Base-by-base conservation (phyloP, 1,140 invertebrate species). In the Ganaspis sp. region DNA sequence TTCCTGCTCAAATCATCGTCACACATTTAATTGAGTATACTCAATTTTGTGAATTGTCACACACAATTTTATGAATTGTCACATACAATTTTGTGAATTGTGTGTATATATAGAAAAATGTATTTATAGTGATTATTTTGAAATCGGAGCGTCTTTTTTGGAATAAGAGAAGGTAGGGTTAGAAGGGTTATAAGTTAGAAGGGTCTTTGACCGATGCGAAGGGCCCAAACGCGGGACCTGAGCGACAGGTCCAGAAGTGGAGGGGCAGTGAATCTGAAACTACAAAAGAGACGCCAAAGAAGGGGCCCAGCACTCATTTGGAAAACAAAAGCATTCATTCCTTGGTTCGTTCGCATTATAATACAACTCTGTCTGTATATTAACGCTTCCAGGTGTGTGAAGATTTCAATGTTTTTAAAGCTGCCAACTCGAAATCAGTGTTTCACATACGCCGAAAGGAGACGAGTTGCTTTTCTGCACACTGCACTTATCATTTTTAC, bases 301-400 rank as follows among this genome's bases (percentile, higher is more conserved):
- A 74, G 49, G 72, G 80, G 82, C 75, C 80, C 81, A 79, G 76
- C 78, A 84, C 81, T 89, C 87, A 86, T 88, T 84, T 86, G 84
- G 82, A 85, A 90, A 89, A 90, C 88, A 89, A 90, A 90, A 89
- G 88, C 85, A 85, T 81, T 84, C 82, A 83, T 79, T 83, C 79
- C 79, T 75, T 58, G 72, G 75, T 72, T 72, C 69, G 40, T 73
- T 74, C 80, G 78, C 79, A 82, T 79, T 75, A 75, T 72, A 79
- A 73, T 83, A 80, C 76, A 72, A 49, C 45, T 49, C n/a, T 49
- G 69, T 79, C 72, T 76, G 78, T 78, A 74, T 54, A 81, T 79
- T 80, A 74, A 79, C 80, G 77, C 76, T 77, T 85, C 81, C n/a
- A 15, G 34, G 26, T 38, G 26, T 64, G 15, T 17, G 45, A 15